Conservation (phyloP, 2,113 vertebrate genomes). For the Tragulus kanchil region DNA sequence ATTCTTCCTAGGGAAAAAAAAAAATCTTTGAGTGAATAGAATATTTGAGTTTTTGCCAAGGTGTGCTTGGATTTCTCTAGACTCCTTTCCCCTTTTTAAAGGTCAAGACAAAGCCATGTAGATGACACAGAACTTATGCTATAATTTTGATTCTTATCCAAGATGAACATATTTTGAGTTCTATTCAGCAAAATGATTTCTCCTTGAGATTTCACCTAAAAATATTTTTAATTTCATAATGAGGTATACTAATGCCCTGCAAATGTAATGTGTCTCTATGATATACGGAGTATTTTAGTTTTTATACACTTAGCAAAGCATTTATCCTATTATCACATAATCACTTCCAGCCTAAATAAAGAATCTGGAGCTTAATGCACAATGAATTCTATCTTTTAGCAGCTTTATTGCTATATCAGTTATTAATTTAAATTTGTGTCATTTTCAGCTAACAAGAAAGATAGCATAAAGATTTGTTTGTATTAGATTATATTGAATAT, state of each 20-base stretch:
- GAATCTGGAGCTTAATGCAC: constrained; percentile 84
- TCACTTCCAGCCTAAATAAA: constrained; percentile 85
- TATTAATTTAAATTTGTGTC: constrained; percentile 87
- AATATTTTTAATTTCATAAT: constrained; percentile 75
- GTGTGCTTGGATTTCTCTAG: constrained; percentile 51
- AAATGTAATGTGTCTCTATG: constrained; percentile 82
- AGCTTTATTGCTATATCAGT: constrained; percentile 86
- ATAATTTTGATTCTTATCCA: constrained; percentile 72
- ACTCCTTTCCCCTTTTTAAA: constrained; percentile 52
- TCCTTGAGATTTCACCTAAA: constrained; percentile 83
- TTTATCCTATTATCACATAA: constrained; percentile 87
- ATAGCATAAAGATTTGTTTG: constrained; percentile 85
- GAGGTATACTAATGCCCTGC: constrained; percentile 80
- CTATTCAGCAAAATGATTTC: constrained; percentile 78
- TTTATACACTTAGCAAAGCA: constrained; percentile 87
- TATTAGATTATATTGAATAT: constrained; percentile 77
- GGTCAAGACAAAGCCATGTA: constrained; percentile 51
- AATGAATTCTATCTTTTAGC: constrained; percentile 86
- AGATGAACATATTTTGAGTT: constrained; percentile 60
- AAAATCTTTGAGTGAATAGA: not conserved
- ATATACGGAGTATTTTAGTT: constrained; percentile 86
- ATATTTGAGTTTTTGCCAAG: constrained; percentile 62
- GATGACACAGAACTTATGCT: constrained; percentile 61
- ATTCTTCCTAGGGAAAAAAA: not conserved
- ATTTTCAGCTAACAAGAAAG: constrained; percentile 83